These are phyloP conservation scores for Spodoptera litura DNA, from an alignment of 1,140 invertebrate species.

Conservation along the genomic window DNA sequence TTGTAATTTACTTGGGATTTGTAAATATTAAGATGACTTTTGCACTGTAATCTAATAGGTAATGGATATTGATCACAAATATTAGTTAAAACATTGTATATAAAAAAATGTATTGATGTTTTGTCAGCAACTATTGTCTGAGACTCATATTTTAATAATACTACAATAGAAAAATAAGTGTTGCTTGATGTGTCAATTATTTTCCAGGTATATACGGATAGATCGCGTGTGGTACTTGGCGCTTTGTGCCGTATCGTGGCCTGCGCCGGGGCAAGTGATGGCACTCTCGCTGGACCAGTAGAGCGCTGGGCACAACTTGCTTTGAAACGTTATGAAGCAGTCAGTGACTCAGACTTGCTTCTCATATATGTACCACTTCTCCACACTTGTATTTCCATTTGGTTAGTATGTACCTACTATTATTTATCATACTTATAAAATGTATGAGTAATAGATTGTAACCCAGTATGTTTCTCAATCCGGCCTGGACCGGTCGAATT, in stretches of 20 bases:
- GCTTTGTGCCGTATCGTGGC: conserved; percentile 91
- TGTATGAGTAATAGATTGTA: too few relatives aligned
- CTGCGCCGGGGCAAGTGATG: conserved; percentile 80
- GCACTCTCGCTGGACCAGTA: conserved; percentile 86
- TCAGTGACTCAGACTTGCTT: conserved; percentile 89
- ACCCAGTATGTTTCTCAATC: too few relatives aligned
- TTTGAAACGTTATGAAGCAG: conserved; percentile 88
- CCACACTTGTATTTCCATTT: conserved; percentile 89
- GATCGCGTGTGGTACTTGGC: conserved; percentile 89
- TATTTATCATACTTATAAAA: not conserved
- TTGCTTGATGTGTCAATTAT: not conserved
- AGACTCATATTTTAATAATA: too few relatives aligned
- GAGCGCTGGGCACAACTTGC: conserved; percentile 90
- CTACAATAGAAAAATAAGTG: too few relatives aligned
- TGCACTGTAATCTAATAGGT: not conserved
- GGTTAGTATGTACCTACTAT: conserved; percentile 71
- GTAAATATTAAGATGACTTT: too few relatives aligned
- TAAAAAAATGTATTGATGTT: too few relatives aligned
- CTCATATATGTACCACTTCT: conserved; percentile 90
- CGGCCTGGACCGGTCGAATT: too few relatives aligned
- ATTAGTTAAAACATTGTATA: too few relatives aligned
- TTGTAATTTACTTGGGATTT: too few relatives aligned
- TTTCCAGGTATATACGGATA: conserved; percentile 89
- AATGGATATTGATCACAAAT: too few relatives aligned
- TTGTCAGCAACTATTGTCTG: too few relatives aligned